A percentile compares a stretch with the other conserved stretches of the same genome.
phyloP scores from a whole-genome alignment of 2,113 vertebrate genomes.

The Malurus melanocephalus region DNA sequence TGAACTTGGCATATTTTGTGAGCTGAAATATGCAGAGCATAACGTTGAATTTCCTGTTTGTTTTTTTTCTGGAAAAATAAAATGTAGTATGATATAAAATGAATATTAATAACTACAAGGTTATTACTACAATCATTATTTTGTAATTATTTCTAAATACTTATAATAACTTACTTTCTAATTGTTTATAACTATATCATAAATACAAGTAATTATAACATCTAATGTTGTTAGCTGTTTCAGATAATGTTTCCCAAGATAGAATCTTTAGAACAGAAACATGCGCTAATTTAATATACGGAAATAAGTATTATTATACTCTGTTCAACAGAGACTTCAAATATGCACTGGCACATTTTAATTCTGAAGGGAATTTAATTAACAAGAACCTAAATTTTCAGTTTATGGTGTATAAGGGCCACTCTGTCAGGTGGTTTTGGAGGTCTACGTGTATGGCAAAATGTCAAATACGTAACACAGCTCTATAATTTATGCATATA shows the following conservation, averaged over 20 bases:
- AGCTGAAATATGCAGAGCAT: neutral
- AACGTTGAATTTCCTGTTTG: neutral
- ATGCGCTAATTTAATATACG: constrained; percentile 28
- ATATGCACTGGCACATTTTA: neutral
- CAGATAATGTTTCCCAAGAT: constrained; percentile 30
- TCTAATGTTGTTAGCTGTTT: constrained; percentile 13
- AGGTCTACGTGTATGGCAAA: neutral
- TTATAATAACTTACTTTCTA: neutral
- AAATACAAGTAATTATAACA: constrained; percentile 23
- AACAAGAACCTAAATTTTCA: neutral
- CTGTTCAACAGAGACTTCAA: neutral
- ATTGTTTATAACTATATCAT: constrained; percentile 3
- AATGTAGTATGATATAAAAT: neutral
- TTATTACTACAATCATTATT: neutral
- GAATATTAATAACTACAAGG: neutral
- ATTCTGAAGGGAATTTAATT: constrained; percentile 4
- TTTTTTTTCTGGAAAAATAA: neutral
- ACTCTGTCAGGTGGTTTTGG: neutral
- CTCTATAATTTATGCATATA: neutral
- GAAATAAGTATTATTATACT: neutral
- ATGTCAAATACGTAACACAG: neutral
- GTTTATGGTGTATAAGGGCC: neutral
- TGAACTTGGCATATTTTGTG: neutral
- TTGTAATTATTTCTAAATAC: neutral
- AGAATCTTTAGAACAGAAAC: constrained; percentile 21